Evolutionary conservation across 2,888 invertebrate species (phyloP), one percentile per base, ranked within the genome.

Genomic region (Diaperis boleti): DNA sequence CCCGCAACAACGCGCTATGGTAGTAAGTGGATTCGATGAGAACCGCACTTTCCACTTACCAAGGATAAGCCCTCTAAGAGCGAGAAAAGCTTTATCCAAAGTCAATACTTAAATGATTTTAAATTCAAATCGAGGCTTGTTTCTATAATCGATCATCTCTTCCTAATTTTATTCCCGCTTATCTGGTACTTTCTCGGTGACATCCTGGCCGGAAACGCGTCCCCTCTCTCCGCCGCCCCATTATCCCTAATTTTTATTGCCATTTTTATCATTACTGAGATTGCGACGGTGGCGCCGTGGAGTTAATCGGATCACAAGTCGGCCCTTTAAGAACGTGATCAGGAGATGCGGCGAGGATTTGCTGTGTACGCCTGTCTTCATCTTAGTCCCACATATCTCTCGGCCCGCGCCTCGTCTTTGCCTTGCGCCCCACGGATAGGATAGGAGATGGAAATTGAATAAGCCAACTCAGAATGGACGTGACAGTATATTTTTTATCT

Each of bases 61-160:
- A 57, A 69, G 76, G 79, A 79, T 79, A 79, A 80, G 74, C 76
- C 70, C 64, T 64, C 71, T 71, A 71, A 73, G 68, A 72, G 71
- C 67, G 65, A 47, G 68, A 70, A 75, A 74, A 76, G 73, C 72
- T 71, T 73, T 67, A 85, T 74, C 74, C 71, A 74, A 74, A 74
- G 67, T 74, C 75, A 77, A 78, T 78, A 76, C 71, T 70, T 70
- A 74, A 76, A 78, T 79, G 72, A 78, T 79, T 78, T 78, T 76
- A 79, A 79, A 80, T 79, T 80, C 74, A 80, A 79, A 79, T 78
- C 67, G 68, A 59, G 85, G 65, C 72, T 72, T 72, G 74, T 74
- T 73, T 71, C 73, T 77, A 85, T 86, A 86, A 87, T 86, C 85
- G 86, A 87, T 87, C 85, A 86, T 86, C 85, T 85, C 83, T 83